Evolutionary conservation across 2,113 vertebrate species (phyloP), one percentile per base, ranked within the genome.

Genomic region (Planiliza haematocheilus): DNA sequence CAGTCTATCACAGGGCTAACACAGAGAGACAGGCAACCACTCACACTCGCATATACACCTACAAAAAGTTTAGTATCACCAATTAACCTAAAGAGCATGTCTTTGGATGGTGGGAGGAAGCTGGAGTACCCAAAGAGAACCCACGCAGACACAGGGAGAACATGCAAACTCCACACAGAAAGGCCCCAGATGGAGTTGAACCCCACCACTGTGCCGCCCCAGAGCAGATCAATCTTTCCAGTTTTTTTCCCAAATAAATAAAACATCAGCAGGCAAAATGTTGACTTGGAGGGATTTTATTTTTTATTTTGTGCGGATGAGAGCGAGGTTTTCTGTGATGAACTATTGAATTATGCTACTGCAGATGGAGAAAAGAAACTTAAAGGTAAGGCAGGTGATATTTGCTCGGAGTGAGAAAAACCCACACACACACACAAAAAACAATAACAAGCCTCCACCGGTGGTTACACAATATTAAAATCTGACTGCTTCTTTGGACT

Each of bases 401-500:
- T 30, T 1, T 21, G 8, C 49, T 46, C 60, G 52, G 36, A 43
- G 41, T 12, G 18, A 17, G 45, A 16, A 9, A 50, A 58, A 62
- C 21, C 11, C 14, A 46, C 12, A 17, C 7, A 39, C 39, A 30
- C 2, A 58, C 58, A 36, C 11, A 14, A 46, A n/a, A 17, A 10
- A 39, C 39, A 67, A 20, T 4, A 48, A 50, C 1, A 79, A 77
- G 37, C 11, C 77, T 77, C 63, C 20, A 52, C 45, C 68, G 17
- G 59, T 66, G 76, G 87, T 81, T 86, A 86, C 59, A 81, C 60
- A 38, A 65, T 57, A 83, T 89, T 57, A 78, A 83, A 85, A 77
- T 74, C 38, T 69, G 78, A 72, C 68, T 74, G 73, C 83, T 76
- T 36, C 64, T 74, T 70, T 10, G 21, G 58, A 52, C 38, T 79